Base-by-base conservation (phyloP, 2,888 invertebrate species). In the Aporophyla nigra region DNA sequence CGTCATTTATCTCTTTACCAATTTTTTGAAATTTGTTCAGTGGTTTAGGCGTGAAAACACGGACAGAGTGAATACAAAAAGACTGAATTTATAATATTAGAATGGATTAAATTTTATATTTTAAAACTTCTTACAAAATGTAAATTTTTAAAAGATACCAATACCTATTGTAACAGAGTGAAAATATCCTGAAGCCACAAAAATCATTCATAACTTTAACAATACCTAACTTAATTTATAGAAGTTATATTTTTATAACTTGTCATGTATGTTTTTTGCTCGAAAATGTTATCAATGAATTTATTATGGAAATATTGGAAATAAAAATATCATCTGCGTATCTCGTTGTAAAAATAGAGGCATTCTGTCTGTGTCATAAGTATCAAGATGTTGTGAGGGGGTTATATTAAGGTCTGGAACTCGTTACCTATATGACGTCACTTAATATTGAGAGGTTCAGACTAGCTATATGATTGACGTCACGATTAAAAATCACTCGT, bases 191-290 rank as follows among this genome's bases (percentile, higher is more conserved):
- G 33, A 46, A 56, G 2, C 40, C 16, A n/a, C n/a, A 63, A 78
- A 27, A 1, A n/a, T n/a, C 12, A 3, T 54, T 54, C n/a, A 21
- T 51, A 51, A 33, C 33, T 33, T 33, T 33, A 33, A 3, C 33
- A 3, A 33, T 33, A 33, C 33, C 33, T 46, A 74, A 43, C n/a
- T 62, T 62, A n/a, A 54, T n/a, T 19, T n/a, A 46, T 2, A 46
- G 0, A 7, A 53, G 7, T 40, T 61, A 82, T 82, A 82, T 82
- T 74, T 49, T 49, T 24, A 10, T 54, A 65, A 59, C 21, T 12
- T 19, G 2, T 1, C 24, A 51, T 51, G 4, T 2, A 63, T 16
- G 5, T 24, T 46, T 46, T n/a, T 46, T 46, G 2, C 19, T 46
- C 0, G 14, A n/a, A 71, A 49, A 24, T 61, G 16, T 53, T 69